A percentile compares a stretch with the other conserved stretches of the same genome.
phyloP scores from a whole-genome alignment of 2,797 vertebrate species.

The Amphiprion clarkii region DNA sequence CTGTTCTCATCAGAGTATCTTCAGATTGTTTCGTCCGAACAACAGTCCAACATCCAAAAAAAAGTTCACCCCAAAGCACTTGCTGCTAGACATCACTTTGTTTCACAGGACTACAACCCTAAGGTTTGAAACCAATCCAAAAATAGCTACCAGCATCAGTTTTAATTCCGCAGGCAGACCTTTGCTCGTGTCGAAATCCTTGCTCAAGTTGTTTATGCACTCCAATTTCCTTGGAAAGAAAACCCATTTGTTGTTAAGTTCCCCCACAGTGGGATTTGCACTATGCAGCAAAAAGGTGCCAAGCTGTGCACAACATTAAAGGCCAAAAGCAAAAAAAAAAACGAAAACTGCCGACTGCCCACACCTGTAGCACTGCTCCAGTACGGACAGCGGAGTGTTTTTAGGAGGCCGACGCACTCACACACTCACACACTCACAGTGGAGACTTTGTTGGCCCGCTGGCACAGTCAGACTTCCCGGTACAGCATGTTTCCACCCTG shows the following conservation, averaged over 20 bases:
- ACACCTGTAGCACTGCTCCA: conserved; percentile 52
- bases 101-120: too few species aligned
- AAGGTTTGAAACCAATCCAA: not conserved
- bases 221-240: conserved; percentile 42
- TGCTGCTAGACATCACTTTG: not conserved
- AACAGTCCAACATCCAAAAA: too few species aligned
- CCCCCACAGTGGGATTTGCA: conserved; percentile 41
- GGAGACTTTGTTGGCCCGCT: conserved; percentile 70
- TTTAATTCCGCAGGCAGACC: conserved; percentile 18
- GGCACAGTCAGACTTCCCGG: conserved; percentile 60
- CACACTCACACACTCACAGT: conserved; percentile 62
- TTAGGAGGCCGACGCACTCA: conserved; percentile 30
- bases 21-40: too few species aligned
- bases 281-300: conserved; percentile 41
- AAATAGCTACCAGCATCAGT: not conserved
- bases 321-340: conserved; percentile 27
- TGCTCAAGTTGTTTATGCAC: conserved; percentile 6
- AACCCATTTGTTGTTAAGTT: conserved; percentile 39
- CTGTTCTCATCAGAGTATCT: too few species aligned
- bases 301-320: conserved; percentile 50
- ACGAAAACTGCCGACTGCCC: conserved; percentile 5
- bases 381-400: conserved; percentile 51
- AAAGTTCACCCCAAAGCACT: too few species aligned
- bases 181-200: conserved; percentile 9
- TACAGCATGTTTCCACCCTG: conserved; percentile 71